These are phyloP conservation scores for Oxyura jamaicensis DNA, from an alignment of 2,113 vertebrate genomes.

Conservation along the genomic window DNA sequence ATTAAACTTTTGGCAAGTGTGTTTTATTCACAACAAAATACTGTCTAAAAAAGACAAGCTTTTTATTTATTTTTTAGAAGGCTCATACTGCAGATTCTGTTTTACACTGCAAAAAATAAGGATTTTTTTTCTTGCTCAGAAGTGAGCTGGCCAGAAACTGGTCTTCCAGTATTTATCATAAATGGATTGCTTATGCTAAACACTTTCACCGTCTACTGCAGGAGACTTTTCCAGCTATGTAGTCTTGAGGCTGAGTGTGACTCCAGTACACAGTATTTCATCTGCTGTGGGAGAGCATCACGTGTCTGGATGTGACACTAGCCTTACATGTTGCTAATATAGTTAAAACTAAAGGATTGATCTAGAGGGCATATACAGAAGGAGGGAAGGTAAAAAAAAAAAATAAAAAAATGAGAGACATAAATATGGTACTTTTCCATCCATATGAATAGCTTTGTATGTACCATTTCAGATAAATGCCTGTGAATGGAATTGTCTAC, in stretches of 20 bases:
- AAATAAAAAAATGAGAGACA: background rate
- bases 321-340: background rate
- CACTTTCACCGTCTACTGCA: background rate
- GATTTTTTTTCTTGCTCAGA: background rate
- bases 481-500: background rate
- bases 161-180: background rate
- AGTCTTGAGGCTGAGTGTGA: background rate
- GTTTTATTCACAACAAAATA: background rate
- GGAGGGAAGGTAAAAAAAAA: background rate
- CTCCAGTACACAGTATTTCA: fast-evolving
- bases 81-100: background rate
- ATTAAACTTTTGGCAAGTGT: background rate
- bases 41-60: background rate
- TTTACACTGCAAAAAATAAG: background rate
- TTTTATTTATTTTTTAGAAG: background rate
- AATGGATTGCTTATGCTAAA: background rate
- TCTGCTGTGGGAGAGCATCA: background rate
- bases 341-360: background rate
- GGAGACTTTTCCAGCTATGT: background rate
- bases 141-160: background rate
- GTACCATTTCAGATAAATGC: background rate
- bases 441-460: background rate
- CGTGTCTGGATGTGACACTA: fast-evolving
- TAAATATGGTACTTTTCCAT: background rate
- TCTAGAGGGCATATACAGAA: background rate